Conservation (phyloP, 2,888 invertebrate species). For the Sialis lutaria region DNA sequence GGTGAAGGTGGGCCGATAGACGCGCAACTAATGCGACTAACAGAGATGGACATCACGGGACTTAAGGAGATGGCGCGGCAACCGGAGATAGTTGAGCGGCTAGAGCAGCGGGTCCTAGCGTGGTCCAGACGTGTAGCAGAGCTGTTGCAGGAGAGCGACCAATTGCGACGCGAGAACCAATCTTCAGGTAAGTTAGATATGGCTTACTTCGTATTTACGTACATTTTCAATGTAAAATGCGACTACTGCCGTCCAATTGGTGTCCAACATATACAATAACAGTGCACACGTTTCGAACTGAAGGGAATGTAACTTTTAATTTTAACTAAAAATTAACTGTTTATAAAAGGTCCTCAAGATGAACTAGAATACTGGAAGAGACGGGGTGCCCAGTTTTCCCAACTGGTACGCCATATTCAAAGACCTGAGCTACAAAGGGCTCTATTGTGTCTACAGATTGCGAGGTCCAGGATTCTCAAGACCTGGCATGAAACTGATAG, state of each 20-base stretch:
- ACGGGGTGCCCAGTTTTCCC: constrained; percentile 82
- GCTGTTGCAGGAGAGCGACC: constrained; percentile 79
- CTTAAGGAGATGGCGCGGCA: constrained; percentile 52
- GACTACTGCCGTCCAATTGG: too few relatives aligned
- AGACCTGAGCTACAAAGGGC: constrained; percentile 62
- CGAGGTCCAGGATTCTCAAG: constrained; percentile 61
- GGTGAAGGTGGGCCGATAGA: constrained; percentile 61
- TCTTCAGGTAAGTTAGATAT: constrained; percentile 32
- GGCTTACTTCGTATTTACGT: too few relatives aligned
- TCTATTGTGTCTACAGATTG: constrained; percentile 53
- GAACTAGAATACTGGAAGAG: constrained; percentile 95
- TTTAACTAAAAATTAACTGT: background rate
- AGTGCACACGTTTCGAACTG: background rate
- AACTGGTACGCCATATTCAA: constrained; percentile 58
- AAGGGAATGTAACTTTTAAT: background rate
- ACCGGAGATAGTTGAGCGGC: constrained; percentile 39
- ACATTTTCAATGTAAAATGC: too few relatives aligned
- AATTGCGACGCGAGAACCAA: constrained; percentile 79
- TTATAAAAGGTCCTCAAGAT: constrained; percentile 63
- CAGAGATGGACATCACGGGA: constrained; percentile 40
- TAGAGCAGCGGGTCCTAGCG: constrained; percentile 56
- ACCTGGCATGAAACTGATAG: constrained; percentile 74
- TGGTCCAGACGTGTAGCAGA: constrained; percentile 73
- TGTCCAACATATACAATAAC: background rate
- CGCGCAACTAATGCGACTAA: constrained; percentile 47